phyloP scores from a whole-genome alignment of 1,140 invertebrate species.

The Amyelois transitella region DNA sequence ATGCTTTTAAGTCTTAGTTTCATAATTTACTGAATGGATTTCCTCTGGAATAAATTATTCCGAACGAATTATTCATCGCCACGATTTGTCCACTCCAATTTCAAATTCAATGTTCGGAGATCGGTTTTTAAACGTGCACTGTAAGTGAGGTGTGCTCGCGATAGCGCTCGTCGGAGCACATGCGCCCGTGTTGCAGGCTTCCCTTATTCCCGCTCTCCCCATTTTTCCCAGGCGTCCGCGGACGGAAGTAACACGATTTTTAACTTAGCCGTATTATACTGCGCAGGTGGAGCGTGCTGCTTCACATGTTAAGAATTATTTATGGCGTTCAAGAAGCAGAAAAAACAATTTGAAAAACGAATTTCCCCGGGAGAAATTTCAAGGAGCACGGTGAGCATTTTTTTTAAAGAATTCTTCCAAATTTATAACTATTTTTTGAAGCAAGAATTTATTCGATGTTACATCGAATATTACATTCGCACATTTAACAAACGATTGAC shows the following conservation, averaged over 20 bases:
- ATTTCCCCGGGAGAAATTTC: neutral
- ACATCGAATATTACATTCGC: too few relatives aligned
- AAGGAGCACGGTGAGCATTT: too few relatives aligned
- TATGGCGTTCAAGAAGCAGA: constrained; percentile 1
- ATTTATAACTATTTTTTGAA: too few relatives aligned
- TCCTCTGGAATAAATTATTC: too few relatives aligned
- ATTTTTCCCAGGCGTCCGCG: constrained; percentile 44
- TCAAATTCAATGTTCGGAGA: constrained; percentile 4
- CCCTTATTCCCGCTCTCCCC: constrained; percentile 42
- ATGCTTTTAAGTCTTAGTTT: too few relatives aligned
- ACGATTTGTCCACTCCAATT: too few relatives aligned
- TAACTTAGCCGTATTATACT: constrained; percentile 55
- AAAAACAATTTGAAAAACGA: too few relatives aligned
- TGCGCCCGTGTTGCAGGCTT: constrained; percentile 38
- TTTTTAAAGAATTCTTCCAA: too few relatives aligned
- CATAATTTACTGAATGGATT: too few relatives aligned
- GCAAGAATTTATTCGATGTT: too few relatives aligned
- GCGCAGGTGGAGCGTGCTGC: constrained; percentile 54
- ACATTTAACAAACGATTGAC: too few relatives aligned
- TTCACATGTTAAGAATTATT: constrained; percentile 31
- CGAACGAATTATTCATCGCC: too few relatives aligned
- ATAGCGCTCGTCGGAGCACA: constrained; percentile 25
- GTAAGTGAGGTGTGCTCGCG: constrained; percentile 30
- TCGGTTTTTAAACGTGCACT: constrained; percentile 16
- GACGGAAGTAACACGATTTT: constrained; percentile 59